These are phyloP conservation scores for Sminthurides aquaticus DNA, from an alignment of 2,888 invertebrate genomes.

Conservation along the genomic window DNA sequence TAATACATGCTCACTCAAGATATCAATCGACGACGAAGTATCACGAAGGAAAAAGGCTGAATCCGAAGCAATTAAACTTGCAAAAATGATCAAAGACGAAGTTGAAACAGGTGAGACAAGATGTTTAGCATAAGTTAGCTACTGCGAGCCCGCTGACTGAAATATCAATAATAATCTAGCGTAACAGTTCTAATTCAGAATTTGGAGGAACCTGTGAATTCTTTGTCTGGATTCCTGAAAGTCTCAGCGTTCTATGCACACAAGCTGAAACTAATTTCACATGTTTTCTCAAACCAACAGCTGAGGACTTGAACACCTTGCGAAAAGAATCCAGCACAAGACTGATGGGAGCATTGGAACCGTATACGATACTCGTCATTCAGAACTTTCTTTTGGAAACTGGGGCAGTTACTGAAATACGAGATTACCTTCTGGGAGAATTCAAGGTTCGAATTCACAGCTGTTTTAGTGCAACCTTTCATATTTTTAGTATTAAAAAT, in stretches of 20 bases:
- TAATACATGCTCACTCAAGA: too few species aligned
- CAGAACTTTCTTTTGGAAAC: slow-evolving; percentile 41
- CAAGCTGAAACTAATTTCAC: too few species aligned
- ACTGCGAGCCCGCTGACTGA: not conserved
- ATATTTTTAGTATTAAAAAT: not conserved
- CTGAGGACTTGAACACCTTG: slow-evolving; percentile 22
- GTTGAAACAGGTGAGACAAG: slow-evolving; percentile 17
- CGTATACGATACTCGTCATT: slow-evolving; percentile 34
- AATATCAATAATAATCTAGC: not conserved
- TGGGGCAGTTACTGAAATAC: slow-evolving; percentile 42
- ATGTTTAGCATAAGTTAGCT: not conserved
- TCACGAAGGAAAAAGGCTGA: slow-evolving; percentile 32
- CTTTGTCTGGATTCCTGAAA: too few species aligned
- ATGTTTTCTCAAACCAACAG: slow-evolving; percentile 7
- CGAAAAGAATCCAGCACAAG: slow-evolving; percentile 32
- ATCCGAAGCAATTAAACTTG: slow-evolving; percentile 32
- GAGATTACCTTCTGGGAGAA: slow-evolving; percentile 34
- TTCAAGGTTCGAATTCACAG: slow-evolving; percentile 28
- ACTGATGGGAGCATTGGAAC: slow-evolving; percentile 30
- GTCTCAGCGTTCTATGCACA: too few species aligned
- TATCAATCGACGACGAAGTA: slow-evolving; percentile 38
- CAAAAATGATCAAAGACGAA: slow-evolving; percentile 28
- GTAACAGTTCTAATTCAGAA: not conserved
- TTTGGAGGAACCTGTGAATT: not conserved
- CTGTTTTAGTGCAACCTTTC: not conserved